Conservation (phyloP, 2,113 vertebrate species). For the Megalops atlanticus region DNA sequence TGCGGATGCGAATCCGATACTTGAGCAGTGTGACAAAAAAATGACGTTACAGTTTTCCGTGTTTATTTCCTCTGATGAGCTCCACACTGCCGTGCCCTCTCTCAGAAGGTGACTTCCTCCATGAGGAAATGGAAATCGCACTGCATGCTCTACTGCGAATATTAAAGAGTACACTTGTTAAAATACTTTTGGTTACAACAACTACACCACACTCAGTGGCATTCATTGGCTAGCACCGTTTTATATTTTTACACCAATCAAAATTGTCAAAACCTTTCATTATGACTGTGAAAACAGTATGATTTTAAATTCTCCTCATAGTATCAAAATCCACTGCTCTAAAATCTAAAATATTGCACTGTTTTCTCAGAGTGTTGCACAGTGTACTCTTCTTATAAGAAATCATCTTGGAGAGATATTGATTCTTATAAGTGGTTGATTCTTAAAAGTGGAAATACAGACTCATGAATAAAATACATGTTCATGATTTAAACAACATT, state of each 20-base stretch:
- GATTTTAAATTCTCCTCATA: neutral
- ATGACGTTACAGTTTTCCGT: slow-evolving; percentile 57
- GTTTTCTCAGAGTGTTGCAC: too few relatives aligned
- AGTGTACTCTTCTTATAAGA: too few relatives aligned
- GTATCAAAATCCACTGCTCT: neutral
- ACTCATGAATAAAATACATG: too few relatives aligned
- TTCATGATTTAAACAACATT: too few relatives aligned
- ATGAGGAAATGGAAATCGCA: slow-evolving; percentile 66
- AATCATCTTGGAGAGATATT: too few relatives aligned
- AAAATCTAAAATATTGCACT: neutral
- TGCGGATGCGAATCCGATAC: neutral
- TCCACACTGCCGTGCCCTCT: slow-evolving; percentile 53
- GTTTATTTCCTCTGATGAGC: slow-evolving; percentile 64
- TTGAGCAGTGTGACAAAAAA: slow-evolving; percentile 19
- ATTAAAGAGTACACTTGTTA: slow-evolving; percentile 52
- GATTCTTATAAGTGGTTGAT: too few relatives aligned
- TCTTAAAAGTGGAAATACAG: too few relatives aligned
- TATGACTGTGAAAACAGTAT: neutral
- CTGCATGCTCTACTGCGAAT: slow-evolving; percentile 52
- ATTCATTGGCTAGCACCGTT: slow-evolving; percentile 16
- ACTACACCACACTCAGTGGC: slow-evolving; percentile 29
- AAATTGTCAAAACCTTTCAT: neutral
- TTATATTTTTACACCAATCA: neutral
- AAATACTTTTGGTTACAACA: slow-evolving; percentile 50
- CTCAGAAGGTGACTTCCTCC: slow-evolving; percentile 66